phyloP scores from a whole-genome alignment of 2,797 vertebrate genomes.

The Sebastes minor region DNA sequence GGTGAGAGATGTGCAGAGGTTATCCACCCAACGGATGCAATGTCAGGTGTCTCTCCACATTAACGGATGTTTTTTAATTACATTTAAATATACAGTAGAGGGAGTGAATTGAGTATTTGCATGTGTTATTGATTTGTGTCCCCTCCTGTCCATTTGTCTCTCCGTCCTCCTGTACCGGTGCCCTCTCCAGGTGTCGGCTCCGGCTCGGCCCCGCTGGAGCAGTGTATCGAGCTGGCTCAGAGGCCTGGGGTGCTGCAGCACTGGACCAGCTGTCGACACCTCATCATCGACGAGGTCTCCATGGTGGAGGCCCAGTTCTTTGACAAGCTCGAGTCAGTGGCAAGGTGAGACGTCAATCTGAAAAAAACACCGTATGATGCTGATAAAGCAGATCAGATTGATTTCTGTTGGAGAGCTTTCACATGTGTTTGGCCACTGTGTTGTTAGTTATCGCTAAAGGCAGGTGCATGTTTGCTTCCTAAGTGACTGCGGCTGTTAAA shows the following conservation, averaged over 20 bases:
- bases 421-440: not conserved
- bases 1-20: not conserved
- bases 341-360: conserved; percentile 81
- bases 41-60: not conserved
- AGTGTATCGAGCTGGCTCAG: conserved; percentile 92
- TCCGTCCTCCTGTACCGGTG: not conserved
- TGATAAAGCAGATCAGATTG: not conserved
- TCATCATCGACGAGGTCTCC: conserved; percentile 96
- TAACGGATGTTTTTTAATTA: conserved; percentile 12
- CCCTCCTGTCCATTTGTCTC: not conserved
- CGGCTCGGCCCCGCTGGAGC: conserved; percentile 89
- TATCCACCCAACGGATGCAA: fast-evolving
- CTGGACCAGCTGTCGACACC: conserved; percentile 91
- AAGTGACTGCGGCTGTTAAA: not conserved
- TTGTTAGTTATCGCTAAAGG: not conserved
- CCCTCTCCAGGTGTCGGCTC: conserved; percentile 89
- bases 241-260: conserved; percentile 89
- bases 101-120: not conserved
- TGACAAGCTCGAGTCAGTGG: conserved; percentile 93
- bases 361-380: not conserved
- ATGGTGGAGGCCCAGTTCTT: conserved; percentile 98
- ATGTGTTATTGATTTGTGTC: not conserved
- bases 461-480: not conserved
- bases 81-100: conserved; percentile 10
- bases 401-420: not conserved